phyloP scores from a whole-genome alignment of 1,140 invertebrate genomes.

The Papilio machaon region DNA sequence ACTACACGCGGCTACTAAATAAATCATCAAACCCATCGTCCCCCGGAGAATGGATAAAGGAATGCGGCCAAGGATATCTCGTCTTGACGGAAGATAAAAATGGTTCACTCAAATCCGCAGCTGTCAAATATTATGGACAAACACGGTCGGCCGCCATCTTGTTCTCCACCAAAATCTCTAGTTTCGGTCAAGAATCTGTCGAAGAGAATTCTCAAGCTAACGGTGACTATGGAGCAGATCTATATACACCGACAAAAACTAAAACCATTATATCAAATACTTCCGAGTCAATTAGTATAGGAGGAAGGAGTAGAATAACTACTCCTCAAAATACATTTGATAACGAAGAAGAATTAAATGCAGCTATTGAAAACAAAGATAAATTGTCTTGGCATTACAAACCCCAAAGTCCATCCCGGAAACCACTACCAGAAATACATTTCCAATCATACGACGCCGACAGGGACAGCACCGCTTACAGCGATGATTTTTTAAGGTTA shows the following conservation, averaged over 20 bases:
- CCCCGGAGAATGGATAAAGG: conserved; percentile 62
- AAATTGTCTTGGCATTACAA: conserved; percentile 77
- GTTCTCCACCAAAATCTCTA: conserved; percentile 81
- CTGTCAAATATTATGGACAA: conserved; percentile 73
- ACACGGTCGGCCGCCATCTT: conserved; percentile 73
- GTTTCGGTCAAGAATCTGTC: conserved; percentile 79
- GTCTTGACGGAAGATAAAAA: conserved; percentile 72
- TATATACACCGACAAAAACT: conserved; percentile 67
- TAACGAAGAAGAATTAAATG: conserved; percentile 48
- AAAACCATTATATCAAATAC: conserved; percentile 74
- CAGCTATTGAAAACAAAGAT: conserved; percentile 55
- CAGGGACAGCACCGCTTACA: conserved; percentile 62
- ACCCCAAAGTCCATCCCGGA: conserved; percentile 64
- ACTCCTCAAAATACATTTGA: conserved; percentile 63
- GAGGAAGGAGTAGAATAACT: conserved; percentile 66
- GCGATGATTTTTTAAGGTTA: conserved; percentile 81
- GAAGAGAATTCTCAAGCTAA: conserved; percentile 65
- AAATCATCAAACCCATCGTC: conserved; percentile 59
- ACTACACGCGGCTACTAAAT: conserved; percentile 69
- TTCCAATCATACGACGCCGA: conserved; percentile 78
- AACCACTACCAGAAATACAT: conserved; percentile 76
- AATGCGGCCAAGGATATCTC: conserved; percentile 76
- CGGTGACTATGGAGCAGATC: conserved; percentile 67
- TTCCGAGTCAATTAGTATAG: conserved; percentile 69
- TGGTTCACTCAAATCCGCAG: conserved; percentile 65